Percentiles rank a stretch among this genome's conserved stretches.
phyloP scores from a whole-genome alignment of 2,113 vertebrate genomes.

The Calidris pygmaea region DNA sequence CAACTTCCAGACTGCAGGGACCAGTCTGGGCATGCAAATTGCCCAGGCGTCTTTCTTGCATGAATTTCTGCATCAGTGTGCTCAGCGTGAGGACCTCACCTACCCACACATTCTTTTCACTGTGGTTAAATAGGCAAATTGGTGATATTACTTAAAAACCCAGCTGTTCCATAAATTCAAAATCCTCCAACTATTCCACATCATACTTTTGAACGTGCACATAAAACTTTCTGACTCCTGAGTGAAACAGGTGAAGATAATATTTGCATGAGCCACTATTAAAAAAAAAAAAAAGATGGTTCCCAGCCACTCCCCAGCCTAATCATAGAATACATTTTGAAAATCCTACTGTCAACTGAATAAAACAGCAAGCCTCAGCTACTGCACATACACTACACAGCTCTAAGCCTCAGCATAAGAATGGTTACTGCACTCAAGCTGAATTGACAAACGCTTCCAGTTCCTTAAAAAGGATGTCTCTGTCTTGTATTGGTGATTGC shows the following conservation, averaged over 20 bases:
- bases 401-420: neutral
- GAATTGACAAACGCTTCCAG: neutral
- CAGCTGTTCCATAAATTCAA: neutral
- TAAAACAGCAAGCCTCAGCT: neutral
- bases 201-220: neutral
- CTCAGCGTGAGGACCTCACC: neutral
- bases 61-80: neutral
- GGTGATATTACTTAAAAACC: neutral
- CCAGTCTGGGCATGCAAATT: neutral
- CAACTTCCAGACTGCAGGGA: rapidly evolving
- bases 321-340: neutral
- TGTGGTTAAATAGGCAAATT: neutral
- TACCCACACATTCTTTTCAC: neutral
- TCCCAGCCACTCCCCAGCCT: neutral
- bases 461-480: neutral
- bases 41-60: neutral
- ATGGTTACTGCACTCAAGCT: neutral
- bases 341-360: neutral
- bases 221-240: neutral
- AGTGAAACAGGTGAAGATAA: neutral
- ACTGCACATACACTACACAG: neutral
- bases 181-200: neutral
- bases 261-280: neutral
- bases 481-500: neutral
- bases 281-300: neutral